Evolutionary conservation across 2,113 vertebrate species (phyloP).

Genomic region (Pollimyrus isidori): DNA sequence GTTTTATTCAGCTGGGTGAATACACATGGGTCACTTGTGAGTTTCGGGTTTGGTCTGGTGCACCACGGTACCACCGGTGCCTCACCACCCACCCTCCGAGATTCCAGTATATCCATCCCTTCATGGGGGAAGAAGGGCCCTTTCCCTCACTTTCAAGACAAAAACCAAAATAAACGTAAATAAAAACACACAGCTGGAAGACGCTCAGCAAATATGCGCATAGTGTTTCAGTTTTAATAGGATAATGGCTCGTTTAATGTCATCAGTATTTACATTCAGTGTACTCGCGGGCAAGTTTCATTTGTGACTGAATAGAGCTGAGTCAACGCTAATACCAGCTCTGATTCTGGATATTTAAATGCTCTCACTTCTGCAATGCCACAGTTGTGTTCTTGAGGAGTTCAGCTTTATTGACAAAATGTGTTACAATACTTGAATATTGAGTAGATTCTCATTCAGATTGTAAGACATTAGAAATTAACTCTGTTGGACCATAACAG

Average conservation of each 20-base stretch:
- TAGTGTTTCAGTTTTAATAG: background rate
- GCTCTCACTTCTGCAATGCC: background rate
- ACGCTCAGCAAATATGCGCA: background rate
- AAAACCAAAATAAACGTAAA: background rate
- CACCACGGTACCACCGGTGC: background rate
- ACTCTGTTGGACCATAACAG: background rate
- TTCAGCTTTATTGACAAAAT: constrained; percentile 2
- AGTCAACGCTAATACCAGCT: background rate
- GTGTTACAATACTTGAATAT: background rate
- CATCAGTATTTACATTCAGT: constrained; percentile 8
- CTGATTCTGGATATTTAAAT: background rate
- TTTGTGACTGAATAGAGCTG: constrained; percentile 1
- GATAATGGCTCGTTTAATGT: background rate
- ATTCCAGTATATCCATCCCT: background rate
- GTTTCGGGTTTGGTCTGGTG: background rate
- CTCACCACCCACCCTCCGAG: background rate
- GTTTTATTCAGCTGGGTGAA: background rate
- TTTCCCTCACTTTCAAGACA: background rate
- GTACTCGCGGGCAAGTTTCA: background rate
- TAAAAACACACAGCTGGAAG: background rate
- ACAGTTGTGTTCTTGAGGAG: constrained; percentile 12
- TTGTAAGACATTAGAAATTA: background rate
- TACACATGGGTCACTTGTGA: background rate
- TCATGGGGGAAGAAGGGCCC: background rate
- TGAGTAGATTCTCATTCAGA: background rate